Evolutionary conservation across 35 echinoderm and acorn worm genomes (phyloP).

Genomic region (Lytechinus pictus): DNA sequence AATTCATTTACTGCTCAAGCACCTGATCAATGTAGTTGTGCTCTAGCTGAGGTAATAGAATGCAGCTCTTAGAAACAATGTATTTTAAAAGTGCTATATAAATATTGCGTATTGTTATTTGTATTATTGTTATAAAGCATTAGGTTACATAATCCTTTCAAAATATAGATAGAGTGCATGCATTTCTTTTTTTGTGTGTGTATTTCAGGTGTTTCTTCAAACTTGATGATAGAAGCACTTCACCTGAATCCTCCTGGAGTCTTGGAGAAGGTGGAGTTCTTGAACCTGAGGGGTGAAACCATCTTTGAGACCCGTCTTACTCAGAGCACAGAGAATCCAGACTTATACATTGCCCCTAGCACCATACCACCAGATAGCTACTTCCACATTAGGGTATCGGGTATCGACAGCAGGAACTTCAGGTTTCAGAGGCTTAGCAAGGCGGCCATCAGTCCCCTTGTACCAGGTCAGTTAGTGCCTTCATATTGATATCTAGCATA

Average conservation of each 20-base stretch:
- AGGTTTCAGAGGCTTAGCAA: constrained; percentile 76
- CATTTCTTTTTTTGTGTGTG: not conserved
- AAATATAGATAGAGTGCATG: no score
- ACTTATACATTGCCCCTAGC: constrained; percentile 66
- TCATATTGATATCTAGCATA: not conserved
- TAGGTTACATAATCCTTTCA: no score
- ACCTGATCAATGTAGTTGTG: no score
- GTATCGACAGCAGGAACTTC: constrained; percentile 76
- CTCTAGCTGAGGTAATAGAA: no score
- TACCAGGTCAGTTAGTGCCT: constrained; percentile 68
- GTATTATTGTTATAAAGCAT: no score
- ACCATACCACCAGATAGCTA: constrained; percentile 80
- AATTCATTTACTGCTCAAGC: no score
- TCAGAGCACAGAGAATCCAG: constrained; percentile 33
- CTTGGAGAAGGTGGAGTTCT: constrained; percentile 77
- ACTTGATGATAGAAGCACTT: constrained; percentile 75
- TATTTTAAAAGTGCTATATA: no score
- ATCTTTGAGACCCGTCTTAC: constrained; percentile 65
- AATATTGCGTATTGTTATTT: no score
- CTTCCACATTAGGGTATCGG: constrained; percentile 82
- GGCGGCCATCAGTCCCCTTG: constrained; percentile 70
- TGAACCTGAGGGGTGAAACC: constrained; percentile 74
- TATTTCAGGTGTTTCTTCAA: constrained; percentile 72
- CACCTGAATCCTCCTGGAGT: constrained; percentile 68
- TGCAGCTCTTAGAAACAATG: no score